phyloP scores from a whole-genome alignment of 2,797 vertebrate species.

The Lemur catta region DNA sequence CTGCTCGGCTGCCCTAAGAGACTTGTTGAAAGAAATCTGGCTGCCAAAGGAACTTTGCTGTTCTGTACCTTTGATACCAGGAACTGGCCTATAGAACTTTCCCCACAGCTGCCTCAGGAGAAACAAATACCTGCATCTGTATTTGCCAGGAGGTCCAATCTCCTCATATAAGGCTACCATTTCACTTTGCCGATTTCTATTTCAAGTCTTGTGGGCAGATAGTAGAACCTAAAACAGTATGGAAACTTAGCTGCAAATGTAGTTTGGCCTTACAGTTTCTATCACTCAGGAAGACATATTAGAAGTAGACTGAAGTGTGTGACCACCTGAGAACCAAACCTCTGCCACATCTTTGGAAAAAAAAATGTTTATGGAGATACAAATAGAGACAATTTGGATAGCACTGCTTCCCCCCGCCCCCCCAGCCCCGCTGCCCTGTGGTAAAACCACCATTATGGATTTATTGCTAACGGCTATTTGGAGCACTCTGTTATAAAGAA shows the following conservation, averaged over 20 bases:
- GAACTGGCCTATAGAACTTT: neutral
- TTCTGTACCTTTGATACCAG: neutral
- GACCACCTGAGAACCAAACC: neutral
- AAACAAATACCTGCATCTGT: neutral
- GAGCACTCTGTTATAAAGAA: neutral
- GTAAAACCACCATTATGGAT: neutral
- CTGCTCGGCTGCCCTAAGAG: neutral
- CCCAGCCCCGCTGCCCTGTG: neutral
- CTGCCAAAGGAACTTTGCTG: neutral
- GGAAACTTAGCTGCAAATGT: neutral
- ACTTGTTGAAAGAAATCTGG: neutral
- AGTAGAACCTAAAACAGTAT: neutral
- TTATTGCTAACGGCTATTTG: neutral
- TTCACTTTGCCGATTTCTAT: neutral
- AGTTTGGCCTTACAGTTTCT: neutral
- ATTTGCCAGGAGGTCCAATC: neutral
- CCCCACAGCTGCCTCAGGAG: neutral
- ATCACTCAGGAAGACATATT: neutral
- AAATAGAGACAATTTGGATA: slow-evolving; percentile 6
- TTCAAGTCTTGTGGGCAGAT: neutral
- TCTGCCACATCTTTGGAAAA: neutral
- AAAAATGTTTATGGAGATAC: neutral
- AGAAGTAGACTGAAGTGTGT: neutral
- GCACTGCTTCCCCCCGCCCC: neutral
- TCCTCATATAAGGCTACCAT: neutral